Conservation (phyloP, 2,888 invertebrate genomes). For the Ophraella communa region DNA sequence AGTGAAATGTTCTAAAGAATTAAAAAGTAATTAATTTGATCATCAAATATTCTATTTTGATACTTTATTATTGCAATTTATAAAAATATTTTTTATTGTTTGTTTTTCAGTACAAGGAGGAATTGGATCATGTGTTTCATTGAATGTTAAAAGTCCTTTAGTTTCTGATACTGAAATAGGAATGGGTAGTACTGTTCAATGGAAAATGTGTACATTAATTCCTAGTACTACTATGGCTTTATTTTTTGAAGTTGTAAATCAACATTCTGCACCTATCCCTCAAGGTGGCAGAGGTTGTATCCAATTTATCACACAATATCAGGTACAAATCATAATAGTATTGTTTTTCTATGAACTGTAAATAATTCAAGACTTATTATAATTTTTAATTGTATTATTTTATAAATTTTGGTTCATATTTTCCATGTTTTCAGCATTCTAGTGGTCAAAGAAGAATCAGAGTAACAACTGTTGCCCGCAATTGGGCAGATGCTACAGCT, state of each 20-base stretch:
- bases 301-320: conserved; percentile 98
- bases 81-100: no score
- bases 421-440: conserved; percentile 76
- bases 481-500: conserved; percentile 94
- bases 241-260: conserved; percentile 96
- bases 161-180: conserved; percentile 98
- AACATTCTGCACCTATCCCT: conserved; percentile 93
- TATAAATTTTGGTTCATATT: no score
- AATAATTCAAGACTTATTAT: no score
- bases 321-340: conserved; percentile 56
- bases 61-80: neutral
- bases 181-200: conserved; percentile 95
- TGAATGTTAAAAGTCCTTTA: conserved; percentile 88
- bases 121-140: conserved; percentile 94
- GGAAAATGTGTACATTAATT: conserved; percentile 96
- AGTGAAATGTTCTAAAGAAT: conserved; percentile 93
- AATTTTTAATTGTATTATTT: no score
- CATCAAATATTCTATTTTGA: neutral
- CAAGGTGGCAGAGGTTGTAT: conserved; percentile 96
- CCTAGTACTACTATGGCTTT: conserved; percentile 92
- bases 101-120: conserved; percentile 79
- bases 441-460: conserved; percentile 93
- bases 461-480: conserved; percentile 96
- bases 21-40: conserved; percentile 73
- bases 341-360: no score